Conservation (phyloP, 1,140 invertebrate genomes). For the Limonius californicus region DNA sequence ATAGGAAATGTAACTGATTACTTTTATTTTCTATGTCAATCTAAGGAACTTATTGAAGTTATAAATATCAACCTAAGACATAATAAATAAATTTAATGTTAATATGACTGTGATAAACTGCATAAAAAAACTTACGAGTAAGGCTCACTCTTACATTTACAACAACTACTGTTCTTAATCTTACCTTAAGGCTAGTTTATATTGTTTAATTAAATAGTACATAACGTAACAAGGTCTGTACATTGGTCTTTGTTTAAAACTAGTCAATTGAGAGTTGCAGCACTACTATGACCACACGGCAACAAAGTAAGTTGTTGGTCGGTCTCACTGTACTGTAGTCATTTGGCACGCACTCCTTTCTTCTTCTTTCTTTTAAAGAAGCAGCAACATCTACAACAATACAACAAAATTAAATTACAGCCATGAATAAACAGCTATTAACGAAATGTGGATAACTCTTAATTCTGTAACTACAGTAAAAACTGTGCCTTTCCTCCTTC, state of each 20-base stretch:
- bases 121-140: constrained; percentile 35
- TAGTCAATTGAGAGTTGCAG: constrained; percentile 45
- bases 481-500: background rate
- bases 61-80: constrained; percentile 13
- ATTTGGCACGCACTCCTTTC: constrained; percentile 80
- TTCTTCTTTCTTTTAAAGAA: constrained; percentile 97
- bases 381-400: constrained; percentile 85
- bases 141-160: constrained; percentile 40
- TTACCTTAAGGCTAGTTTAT: constrained; percentile 42
- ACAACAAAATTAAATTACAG: too few relatives aligned
- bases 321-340: constrained; percentile 57
- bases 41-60: constrained; percentile 30
- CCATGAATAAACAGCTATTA: too few relatives aligned
- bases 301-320: constrained; percentile 47
- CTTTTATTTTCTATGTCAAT: constrained; percentile 21
- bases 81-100: constrained; percentile 9
- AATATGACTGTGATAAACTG: constrained; percentile 1
- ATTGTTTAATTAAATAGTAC: constrained; percentile 43
- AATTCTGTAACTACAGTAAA: background rate
- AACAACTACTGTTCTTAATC: constrained; percentile 23
- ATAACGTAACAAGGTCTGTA: constrained; percentile 41
- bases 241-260: constrained; percentile 41
- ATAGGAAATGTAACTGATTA: constrained; percentile 11
- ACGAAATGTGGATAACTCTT: too few relatives aligned
- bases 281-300: constrained; percentile 48